Evolutionary conservation across 2,888 invertebrate genomes (phyloP).

Genomic region (Dione vanillae): DNA sequence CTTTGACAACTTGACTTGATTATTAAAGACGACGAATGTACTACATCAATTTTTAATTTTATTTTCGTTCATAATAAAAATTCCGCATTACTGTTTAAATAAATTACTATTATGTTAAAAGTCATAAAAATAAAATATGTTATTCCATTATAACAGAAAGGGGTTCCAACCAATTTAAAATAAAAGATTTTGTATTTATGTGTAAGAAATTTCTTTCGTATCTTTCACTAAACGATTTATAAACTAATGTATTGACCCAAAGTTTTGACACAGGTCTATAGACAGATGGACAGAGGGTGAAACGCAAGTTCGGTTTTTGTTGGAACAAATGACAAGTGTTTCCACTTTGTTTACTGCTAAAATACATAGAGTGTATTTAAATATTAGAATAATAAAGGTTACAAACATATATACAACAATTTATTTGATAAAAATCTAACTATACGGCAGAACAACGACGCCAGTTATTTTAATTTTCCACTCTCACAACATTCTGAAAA

Average conservation of each 20-base stretch:
- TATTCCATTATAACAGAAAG: not conserved
- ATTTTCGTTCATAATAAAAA: not conserved
- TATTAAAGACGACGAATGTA: no score
- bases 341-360: slow-evolving; percentile 1
- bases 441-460: no score
- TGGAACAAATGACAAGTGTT: not conserved
- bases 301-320: not conserved
- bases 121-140: not conserved
- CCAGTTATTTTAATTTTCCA: no score
- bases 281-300: slow-evolving; percentile 8
- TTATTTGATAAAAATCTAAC: no score
- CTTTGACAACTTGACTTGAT: no score
- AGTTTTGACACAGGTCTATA: slow-evolving; percentile 21
- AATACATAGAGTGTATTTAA: not conserved
- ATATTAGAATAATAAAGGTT: not conserved
- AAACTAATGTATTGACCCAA: slow-evolving; percentile 17
- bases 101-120: not conserved
- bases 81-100: not conserved
- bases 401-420: not conserved
- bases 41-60: not conserved
- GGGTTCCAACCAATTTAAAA: no score
- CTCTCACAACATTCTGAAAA: no score
- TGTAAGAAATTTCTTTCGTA: slow-evolving; percentile 1
- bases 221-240: slow-evolving; percentile 15
- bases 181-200: no score